These are phyloP conservation scores for Ailurus styani DNA, from an alignment of 2,113 vertebrate genomes.

Conservation along the genomic window DNA sequence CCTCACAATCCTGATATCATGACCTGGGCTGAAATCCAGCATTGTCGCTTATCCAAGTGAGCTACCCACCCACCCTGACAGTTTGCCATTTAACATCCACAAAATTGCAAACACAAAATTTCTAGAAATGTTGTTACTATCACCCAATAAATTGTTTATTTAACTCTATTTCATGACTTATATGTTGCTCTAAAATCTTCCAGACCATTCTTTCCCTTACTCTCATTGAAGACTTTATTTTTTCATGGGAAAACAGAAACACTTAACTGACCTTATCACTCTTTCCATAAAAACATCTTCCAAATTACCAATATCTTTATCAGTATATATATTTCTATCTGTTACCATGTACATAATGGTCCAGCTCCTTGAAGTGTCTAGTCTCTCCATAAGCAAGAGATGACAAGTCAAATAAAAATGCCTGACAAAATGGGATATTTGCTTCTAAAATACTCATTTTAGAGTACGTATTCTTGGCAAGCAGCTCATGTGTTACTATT, in stretches of 20 bases:
- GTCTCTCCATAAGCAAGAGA: background rate
- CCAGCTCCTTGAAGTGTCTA: background rate
- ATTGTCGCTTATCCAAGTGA: background rate
- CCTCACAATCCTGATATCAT: background rate
- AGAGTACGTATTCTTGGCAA: background rate
- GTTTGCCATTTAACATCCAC: background rate
- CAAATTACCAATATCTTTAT: background rate
- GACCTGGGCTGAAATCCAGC: background rate
- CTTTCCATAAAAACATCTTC: background rate
- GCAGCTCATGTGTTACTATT: background rate
- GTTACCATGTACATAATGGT: background rate
- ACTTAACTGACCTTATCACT: background rate
- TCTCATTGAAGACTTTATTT: background rate
- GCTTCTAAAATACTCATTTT: background rate
- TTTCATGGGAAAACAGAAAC: background rate
- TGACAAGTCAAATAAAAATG: background rate
- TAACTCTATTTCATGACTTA: background rate
- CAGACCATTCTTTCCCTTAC: background rate
- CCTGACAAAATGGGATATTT: background rate
- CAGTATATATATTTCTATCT: background rate
- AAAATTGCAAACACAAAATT: background rate
- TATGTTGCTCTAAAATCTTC: background rate
- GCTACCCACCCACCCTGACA: background rate
- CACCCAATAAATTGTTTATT: background rate
- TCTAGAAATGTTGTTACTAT: background rate